Evolutionary conservation across 2,113 vertebrate species (phyloP).

Genomic region (Nothobranchius kuhntae): DNA sequence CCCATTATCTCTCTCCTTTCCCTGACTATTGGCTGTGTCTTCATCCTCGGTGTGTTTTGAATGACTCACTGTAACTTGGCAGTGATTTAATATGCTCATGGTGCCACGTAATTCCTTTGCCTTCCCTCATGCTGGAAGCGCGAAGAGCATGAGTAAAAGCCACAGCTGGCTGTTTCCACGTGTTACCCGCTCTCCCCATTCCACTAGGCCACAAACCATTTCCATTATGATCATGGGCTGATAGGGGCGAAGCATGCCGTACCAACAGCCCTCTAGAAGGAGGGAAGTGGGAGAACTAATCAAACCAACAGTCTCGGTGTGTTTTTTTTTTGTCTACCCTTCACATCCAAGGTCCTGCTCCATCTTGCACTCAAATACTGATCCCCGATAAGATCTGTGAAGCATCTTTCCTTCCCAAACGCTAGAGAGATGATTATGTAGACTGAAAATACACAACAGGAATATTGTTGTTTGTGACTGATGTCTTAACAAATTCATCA

Average conservation of each 20-base stretch:
- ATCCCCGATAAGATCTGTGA: slow-evolving; percentile 42
- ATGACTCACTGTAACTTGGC: slow-evolving; percentile 62
- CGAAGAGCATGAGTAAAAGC: slow-evolving; percentile 54
- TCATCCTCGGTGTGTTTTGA: slow-evolving; percentile 54
- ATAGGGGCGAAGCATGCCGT: slow-evolving; percentile 53
- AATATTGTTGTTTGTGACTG: slow-evolving; percentile 9
- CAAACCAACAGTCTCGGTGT: slow-evolving; percentile 48
- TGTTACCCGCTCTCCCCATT: slow-evolving; percentile 37
- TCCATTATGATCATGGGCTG: slow-evolving; percentile 72
- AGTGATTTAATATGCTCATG: slow-evolving; percentile 66
- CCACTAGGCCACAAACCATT: slow-evolving; percentile 66
- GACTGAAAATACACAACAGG: neutral
- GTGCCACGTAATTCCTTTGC: slow-evolving; percentile 74
- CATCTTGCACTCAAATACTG: slow-evolving; percentile 26
- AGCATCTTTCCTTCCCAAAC: slow-evolving; percentile 6
- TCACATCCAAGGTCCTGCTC: slow-evolving; percentile 49
- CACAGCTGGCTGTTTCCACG: slow-evolving; percentile 57
- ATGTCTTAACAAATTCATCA: neutral
- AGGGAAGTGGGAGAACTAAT: slow-evolving; percentile 53
- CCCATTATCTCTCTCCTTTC: slow-evolving; percentile 30
- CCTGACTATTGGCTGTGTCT: slow-evolving; percentile 37
- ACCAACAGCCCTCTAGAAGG: slow-evolving; percentile 37
- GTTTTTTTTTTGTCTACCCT: slow-evolving; percentile 61
- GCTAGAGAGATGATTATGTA: neutral
- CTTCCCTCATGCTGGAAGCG: slow-evolving; percentile 59